Base-by-base conservation (phyloP, 2,888 invertebrate genomes). In the Nebria brevicollis region DNA sequence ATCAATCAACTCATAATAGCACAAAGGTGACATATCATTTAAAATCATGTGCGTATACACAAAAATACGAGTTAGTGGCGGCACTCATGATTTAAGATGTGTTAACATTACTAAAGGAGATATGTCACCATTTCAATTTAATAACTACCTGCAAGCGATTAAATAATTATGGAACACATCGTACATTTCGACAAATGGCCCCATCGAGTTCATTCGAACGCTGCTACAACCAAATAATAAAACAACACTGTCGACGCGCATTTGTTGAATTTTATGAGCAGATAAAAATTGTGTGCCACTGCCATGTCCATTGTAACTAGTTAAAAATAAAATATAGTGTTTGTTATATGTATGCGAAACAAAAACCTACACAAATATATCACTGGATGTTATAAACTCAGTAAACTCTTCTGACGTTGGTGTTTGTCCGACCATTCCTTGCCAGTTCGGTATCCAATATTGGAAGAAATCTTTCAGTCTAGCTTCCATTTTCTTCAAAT, bases 251-350 rank as follows among this genome's bases (percentile, higher is more conserved):
- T 90, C 90, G 72, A 92, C 91, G 72, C 89, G 87, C 70, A 91
- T 86, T 84, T 90, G 90, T 84, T 92, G 91, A 73, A 94, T 89
- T 83, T 90, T 88, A 66, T 91, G 90, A 34, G 90, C 90, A 15
- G 90, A 89, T 74, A 93, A 88, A 85, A 91, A 93, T 85, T 92
- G 92, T 68, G 91, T 88, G 0, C 94, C 94, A 82, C 91, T 91
- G 3, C 94, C 94, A 87, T 95, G 94, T 34, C 94, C 95, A 85
- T 91, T 91, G 87, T 94, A 95, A 15, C 94, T 94, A 85, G 73
- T 86, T 2, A 34, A 34, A 34, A 81, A 75, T 26, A 26, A 77
- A 41, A 20, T 72, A 75, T 25, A 75, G 72, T 43, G 15, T 20
- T 81, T 75, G 26, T n/a, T 43, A 70, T 41, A 70, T 68, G 25